Percentiles rank a stretch among this genome's conserved stretches.
These are phyloP conservation scores for Tachina grossa DNA, from an alignment of 2,888 invertebrate genomes.

Conservation along the genomic window DNA sequence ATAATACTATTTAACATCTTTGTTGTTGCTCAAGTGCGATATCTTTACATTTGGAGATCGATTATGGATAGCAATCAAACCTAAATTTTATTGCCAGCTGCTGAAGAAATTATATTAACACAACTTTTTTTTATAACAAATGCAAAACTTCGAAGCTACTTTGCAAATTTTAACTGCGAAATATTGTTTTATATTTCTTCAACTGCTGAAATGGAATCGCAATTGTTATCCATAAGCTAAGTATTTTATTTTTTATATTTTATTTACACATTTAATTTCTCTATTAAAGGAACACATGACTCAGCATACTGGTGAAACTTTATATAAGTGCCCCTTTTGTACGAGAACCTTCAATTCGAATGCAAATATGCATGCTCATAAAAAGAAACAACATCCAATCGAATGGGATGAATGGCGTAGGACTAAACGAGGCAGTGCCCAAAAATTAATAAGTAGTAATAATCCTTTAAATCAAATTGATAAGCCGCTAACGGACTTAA, in stretches of 20 bases:
- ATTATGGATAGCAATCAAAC: too few species aligned
- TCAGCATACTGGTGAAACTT: slow-evolving; percentile 80
- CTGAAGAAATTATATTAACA: too few species aligned
- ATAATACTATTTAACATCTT: too few species aligned
- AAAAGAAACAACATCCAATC: slow-evolving; percentile 80
- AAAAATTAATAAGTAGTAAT: slow-evolving; percentile 65
- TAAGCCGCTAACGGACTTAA: neutral
- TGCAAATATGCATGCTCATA: slow-evolving; percentile 82
- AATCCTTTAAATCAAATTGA: slow-evolving; percentile 49
- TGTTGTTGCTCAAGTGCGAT: neutral
- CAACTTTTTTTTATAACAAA: too few species aligned
- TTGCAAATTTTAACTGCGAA: too few species aligned
- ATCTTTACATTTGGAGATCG: neutral
- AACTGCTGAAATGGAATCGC: too few species aligned
- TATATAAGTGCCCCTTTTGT: slow-evolving; percentile 82
- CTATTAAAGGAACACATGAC: slow-evolving; percentile 81
- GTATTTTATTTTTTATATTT: neutral
- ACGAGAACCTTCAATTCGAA: slow-evolving; percentile 82
- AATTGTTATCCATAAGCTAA: too few species aligned
- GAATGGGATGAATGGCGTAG: slow-evolving; percentile 80
- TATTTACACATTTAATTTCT: neutral
- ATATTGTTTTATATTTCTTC: too few species aligned
- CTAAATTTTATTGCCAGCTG: too few species aligned
- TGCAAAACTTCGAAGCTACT: too few species aligned
- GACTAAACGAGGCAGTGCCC: slow-evolving; percentile 79